Conservation (phyloP, 2,888 invertebrate species). For the Sinohyriopsis cumingii region DNA sequence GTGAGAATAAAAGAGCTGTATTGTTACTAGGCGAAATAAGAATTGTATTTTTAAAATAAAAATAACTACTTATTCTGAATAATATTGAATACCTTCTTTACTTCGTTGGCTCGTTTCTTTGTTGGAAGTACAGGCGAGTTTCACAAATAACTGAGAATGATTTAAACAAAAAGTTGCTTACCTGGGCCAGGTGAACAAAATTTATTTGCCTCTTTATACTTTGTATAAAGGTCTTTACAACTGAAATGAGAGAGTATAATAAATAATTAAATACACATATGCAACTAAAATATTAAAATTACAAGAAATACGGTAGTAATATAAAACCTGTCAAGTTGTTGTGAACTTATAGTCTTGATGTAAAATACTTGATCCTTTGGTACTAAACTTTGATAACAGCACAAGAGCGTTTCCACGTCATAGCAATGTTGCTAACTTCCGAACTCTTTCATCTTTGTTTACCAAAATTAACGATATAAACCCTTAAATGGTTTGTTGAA, state of each 20-base stretch:
- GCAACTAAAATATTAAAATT: too few species aligned
- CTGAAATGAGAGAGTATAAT: constrained; percentile 35
- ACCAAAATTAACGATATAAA: constrained; percentile 4
- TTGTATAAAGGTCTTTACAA: constrained; percentile 63
- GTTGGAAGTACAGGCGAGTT: too few species aligned
- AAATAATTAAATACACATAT: too few species aligned
- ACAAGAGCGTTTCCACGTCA: constrained; percentile 1
- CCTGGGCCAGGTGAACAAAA: constrained; percentile 71
- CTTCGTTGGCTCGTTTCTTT: too few species aligned
- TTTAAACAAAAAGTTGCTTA: constrained; percentile 27
- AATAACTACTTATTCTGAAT: neutral
- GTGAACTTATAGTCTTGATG: too few species aligned
- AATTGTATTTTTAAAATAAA: neutral
- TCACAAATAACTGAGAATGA: too few species aligned
- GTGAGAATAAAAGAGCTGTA: too few species aligned
- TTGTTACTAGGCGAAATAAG: too few species aligned
- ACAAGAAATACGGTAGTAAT: too few species aligned
- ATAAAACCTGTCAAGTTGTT: too few species aligned
- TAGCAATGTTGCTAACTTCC: constrained; percentile 4
- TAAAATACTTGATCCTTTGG: neutral
- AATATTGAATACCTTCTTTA: neutral
- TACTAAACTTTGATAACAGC: constrained; percentile 1
- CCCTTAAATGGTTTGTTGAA: constrained; percentile 3
- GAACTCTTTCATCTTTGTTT: constrained; percentile 10
- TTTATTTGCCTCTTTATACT: constrained; percentile 67